Conservation (phyloP, 2,113 vertebrate species). For the Tragelaphus imberbis region DNA sequence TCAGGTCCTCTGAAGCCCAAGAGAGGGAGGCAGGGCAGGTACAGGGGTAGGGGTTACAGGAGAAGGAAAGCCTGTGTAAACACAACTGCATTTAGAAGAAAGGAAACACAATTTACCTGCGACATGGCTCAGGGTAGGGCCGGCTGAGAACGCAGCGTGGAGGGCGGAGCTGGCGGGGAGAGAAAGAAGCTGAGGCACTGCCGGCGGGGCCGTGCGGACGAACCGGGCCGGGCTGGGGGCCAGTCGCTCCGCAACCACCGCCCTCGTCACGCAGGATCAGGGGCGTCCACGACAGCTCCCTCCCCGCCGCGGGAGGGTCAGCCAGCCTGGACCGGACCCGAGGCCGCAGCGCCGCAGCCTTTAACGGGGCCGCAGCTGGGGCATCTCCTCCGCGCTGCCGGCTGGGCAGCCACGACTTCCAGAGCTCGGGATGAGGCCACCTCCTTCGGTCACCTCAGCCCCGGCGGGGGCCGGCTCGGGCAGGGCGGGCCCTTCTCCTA, state of each 20-base stretch:
- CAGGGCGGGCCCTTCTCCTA: too few relatives aligned
- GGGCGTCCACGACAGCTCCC: neutral
- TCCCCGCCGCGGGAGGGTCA: neutral
- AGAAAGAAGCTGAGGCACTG: neutral
- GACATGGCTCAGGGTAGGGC: neutral
- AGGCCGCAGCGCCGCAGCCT: neutral
- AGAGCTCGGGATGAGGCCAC: neutral
- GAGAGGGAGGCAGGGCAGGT: too few relatives aligned
- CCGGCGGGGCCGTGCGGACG: fast-evolving
- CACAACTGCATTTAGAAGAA: fast-evolving
- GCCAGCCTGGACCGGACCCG: fast-evolving
- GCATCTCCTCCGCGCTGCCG: neutral
- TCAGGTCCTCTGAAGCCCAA: fast-evolving
- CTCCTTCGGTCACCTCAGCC: neutral
- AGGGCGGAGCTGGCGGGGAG: neutral
- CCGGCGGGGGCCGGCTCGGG: fast-evolving
- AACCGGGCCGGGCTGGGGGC: fast-evolving
- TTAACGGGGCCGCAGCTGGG: fast-evolving
- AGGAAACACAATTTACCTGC: neutral
- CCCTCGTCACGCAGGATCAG: neutral
- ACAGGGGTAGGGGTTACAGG: neutral
- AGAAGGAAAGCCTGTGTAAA: too few relatives aligned
- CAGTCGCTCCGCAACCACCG: neutral
- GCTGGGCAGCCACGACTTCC: neutral
- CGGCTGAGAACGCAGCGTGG: fast-evolving